A percentile compares a stretch with the other conserved stretches of the same genome.
Evolutionary conservation across 2,113 vertebrate genomes (phyloP).

Genomic region (Chinchilla lanigera): DNA sequence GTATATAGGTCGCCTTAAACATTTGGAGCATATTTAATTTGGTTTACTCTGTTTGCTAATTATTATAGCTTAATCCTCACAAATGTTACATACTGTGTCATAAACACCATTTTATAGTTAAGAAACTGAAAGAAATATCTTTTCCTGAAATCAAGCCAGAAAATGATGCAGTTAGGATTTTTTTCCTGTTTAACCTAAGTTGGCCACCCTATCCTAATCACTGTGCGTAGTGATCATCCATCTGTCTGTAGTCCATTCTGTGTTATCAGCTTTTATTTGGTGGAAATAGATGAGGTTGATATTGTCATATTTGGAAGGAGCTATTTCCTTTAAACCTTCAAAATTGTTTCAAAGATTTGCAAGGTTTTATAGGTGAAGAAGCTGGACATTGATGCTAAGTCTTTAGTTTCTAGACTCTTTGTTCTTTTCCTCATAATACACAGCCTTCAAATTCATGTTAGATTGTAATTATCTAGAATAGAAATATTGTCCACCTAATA

Average conservation of each 20-base stretch:
- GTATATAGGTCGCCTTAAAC: background rate
- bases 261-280: background rate
- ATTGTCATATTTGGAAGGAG: background rate
- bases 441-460: background rate
- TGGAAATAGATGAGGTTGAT: background rate
- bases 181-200: background rate
- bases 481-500: background rate
- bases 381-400: background rate
- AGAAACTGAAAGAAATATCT: background rate
- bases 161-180: background rate
- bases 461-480: background rate
- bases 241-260: background rate
- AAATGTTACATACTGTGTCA: background rate
- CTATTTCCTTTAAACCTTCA: background rate
- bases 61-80: background rate
- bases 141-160: background rate
- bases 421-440: background rate
- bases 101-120: background rate
- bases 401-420: background rate
- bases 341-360: background rate
- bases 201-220: background rate
- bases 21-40: background rate
- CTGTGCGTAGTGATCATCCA: background rate
- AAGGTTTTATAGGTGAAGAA: background rate
- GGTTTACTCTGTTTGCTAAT: background rate